Base-by-base conservation (phyloP, 2,113 vertebrate species). In the Lipotes vexillifer region DNA sequence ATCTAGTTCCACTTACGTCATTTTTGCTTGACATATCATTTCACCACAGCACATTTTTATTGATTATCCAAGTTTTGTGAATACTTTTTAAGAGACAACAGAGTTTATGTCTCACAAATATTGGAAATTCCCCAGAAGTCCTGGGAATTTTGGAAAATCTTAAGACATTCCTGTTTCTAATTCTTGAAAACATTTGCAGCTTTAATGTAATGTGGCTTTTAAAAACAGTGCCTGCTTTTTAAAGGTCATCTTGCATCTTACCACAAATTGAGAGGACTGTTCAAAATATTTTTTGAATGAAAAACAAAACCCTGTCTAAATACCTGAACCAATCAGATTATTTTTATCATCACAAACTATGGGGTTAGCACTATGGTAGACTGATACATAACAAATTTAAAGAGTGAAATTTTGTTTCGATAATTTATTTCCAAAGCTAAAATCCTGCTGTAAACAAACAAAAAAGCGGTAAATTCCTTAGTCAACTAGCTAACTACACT, bases 71-170 rank as follows among this genome's bases (percentile, higher is more conserved):
- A 36, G 33, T 77, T 88, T 90, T 78, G 38, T 33, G 78, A 61
- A 69, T n/a, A 49, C n/a, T 90, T 94, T 46, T 87, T 31, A 84
- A 94, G 57, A 95, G 29, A 74, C 41, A 78, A 66, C 46, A 74
- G 38, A 86, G 21, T 85, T 86, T 90, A 86, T 65, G 17, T 81
- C 25, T 52, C 78, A 55, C 2, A 44, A 90, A 61, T 90, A 44
- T 52, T 92, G 96, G 97, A 98, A 98, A 97, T 94, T 96, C 97
- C 93, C 93, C 94, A 97, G 81, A 97, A 98, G 75, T 90, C 71
- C 95, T 88, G 69, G 83, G 68, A 69, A 52, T 93, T 88, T 90
- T 61, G 44, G 41, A 83, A 95, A 97, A 84, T 68, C 68, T 81
- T 96, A 92, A 81, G 84, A 80, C 33, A 27, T 74, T 75, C 36